These are phyloP conservation scores for Macrostomum cliftonense DNA, from an alignment of 2,888 invertebrate species.

Conservation along the genomic window DNA sequence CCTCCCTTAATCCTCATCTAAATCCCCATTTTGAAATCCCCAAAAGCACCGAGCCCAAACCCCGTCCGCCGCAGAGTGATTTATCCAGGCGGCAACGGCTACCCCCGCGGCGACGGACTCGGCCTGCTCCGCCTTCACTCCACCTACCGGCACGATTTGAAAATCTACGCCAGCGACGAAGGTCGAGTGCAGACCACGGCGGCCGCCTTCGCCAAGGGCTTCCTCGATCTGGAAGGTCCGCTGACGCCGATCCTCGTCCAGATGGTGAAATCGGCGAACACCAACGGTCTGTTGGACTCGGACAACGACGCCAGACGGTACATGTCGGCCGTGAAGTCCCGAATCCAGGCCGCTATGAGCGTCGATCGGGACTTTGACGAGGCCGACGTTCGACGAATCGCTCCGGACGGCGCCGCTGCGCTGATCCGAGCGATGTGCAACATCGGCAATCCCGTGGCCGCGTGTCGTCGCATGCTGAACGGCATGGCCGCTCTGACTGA, in stretches of 20 bases:
- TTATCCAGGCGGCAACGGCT: conserved; percentile 11
- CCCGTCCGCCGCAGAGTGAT: background rate
- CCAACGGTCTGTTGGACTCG: conserved; percentile 72
- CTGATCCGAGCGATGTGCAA: conserved; percentile 75
- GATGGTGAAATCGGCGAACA: conserved; percentile 92
- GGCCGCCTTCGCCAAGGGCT: conserved; percentile 79
- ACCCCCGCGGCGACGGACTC: conserved; percentile 69
- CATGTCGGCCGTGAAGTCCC: conserved; percentile 64
- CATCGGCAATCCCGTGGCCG: conserved; percentile 80
- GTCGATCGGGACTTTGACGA: conserved; percentile 64
- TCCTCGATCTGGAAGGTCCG: conserved; percentile 89
- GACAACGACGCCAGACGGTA: conserved; percentile 62
- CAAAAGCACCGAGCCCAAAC: too few species aligned
- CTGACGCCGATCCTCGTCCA: conserved; percentile 93
- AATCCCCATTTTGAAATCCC: too few species aligned
- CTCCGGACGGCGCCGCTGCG: conserved; percentile 76
- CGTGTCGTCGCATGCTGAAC: conserved; percentile 71
- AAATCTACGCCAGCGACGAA: conserved; percentile 98
- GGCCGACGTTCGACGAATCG: conserved; percentile 48
- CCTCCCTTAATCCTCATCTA: too few species aligned
- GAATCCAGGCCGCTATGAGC: conserved; percentile 75
- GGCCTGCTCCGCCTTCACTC: conserved; percentile 84
- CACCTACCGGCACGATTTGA: conserved; percentile 91
- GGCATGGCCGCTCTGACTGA: conserved; percentile 67
- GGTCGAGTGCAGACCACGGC: conserved; percentile 99